phyloP scores from a whole-genome alignment of 2,797 vertebrate species.

The Champsocephalus esox region DNA sequence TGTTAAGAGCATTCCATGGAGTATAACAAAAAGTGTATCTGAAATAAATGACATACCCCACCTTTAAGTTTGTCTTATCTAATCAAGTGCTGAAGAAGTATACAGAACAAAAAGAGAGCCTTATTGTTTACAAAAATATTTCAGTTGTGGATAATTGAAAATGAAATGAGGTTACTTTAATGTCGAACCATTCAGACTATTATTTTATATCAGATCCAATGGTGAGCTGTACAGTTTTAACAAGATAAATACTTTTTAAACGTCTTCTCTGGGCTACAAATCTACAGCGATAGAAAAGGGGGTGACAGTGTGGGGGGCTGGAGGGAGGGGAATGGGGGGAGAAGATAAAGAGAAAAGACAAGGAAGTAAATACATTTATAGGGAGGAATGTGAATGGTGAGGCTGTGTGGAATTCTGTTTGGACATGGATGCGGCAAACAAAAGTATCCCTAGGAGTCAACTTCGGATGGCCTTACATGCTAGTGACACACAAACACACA shows the following conservation, averaged over 20 bases:
- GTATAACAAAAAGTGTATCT: no score
- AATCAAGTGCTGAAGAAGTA: not conserved
- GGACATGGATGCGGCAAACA: slow-evolving; percentile 40
- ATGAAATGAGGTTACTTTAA: not conserved
- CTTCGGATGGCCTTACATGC: slow-evolving; percentile 44
- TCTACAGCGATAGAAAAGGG: slow-evolving; percentile 8
- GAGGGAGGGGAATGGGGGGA: not conserved
- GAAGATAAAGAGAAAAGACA: slow-evolving; percentile 15
- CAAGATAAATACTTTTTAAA: not conserved
- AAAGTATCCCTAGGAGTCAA: slow-evolving; percentile 55
- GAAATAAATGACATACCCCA: no score
- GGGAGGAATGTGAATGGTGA: slow-evolving; percentile 43
- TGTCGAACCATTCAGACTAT: not conserved
- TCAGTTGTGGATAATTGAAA: not conserved
- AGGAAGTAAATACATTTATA: slow-evolving; percentile 17
- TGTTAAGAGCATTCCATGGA: no score
- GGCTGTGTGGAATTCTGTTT: slow-evolving; percentile 26
- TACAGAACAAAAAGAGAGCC: not conserved
- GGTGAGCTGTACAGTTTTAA: no score
- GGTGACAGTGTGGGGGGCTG: slow-evolving; percentile 22
- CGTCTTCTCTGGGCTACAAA: slow-evolving; percentile 8
- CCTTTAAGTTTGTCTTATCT: no score
- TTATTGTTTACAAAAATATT: no score
- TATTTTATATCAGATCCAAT: not conserved
- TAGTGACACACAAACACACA: slow-evolving; percentile 20